A percentile compares a stretch with the other conserved stretches of the same genome.
Conservation (phyloP, 1,140 invertebrate species). For the Aphelenchoides avenae region DNA sequence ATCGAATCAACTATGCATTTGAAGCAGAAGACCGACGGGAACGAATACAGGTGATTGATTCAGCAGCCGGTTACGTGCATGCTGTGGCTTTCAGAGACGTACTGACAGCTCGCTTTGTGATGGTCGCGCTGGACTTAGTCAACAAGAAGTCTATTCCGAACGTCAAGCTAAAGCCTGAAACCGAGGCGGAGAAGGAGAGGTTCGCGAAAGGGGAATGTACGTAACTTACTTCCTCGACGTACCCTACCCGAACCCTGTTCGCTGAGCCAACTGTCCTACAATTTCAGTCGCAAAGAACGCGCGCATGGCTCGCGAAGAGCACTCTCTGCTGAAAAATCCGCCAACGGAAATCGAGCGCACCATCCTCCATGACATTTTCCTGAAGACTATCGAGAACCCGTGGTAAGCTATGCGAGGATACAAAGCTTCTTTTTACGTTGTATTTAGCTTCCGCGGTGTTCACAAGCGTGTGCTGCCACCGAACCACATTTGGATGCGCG, state of each 20-base stretch:
- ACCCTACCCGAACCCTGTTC: neutral
- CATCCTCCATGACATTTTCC: conserved; percentile 25
- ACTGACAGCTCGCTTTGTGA: conserved; percentile 70
- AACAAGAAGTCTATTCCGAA: conserved; percentile 56
- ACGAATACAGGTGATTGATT: conserved; percentile 63
- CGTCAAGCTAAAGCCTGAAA: conserved; percentile 62
- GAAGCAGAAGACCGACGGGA: conserved; percentile 64
- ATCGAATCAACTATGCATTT: conserved; percentile 71
- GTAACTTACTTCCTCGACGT: no score
- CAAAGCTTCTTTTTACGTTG: no score
- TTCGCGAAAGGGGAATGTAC: conserved; percentile 66
- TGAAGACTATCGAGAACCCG: conserved; percentile 23
- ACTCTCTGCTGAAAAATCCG: conserved; percentile 26
- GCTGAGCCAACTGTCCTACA: no score
- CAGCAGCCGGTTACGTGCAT: no score
- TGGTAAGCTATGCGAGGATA: neutral
- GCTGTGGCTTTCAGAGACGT: conserved; percentile 55
- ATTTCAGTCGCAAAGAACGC: conserved; percentile 18
- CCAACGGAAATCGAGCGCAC: conserved; percentile 30
- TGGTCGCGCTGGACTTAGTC: conserved; percentile 71
- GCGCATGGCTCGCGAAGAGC: conserved; percentile 25
- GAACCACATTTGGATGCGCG: conserved; percentile 73
- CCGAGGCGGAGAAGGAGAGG: conserved; percentile 67
- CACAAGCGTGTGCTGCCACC: no score
- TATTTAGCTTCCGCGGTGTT: no score